phyloP scores from a whole-genome alignment of 2,797 vertebrate genomes.

The Streptopelia turtur region DNA sequence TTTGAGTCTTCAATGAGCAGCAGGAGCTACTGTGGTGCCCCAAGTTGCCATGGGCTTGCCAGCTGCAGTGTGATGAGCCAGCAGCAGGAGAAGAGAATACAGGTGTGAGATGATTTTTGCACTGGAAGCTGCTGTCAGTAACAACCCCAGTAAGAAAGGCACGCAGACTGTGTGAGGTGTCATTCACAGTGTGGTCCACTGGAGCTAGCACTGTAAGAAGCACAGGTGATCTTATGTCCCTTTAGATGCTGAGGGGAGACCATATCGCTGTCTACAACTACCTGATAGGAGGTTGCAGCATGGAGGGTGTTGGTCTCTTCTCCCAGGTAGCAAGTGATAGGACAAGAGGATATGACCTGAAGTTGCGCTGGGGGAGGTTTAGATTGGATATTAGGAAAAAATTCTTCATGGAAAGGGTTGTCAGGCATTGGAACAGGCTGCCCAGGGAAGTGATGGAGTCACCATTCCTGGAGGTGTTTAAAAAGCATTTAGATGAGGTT shows the following conservation, averaged over 20 bases:
- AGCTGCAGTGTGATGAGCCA: background rate
- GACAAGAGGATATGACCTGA: too few species aligned
- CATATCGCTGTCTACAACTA: too few species aligned
- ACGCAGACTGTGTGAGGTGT: fast-evolving
- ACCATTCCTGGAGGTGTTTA: background rate
- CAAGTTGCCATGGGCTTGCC: background rate
- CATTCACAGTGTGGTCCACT: background rate
- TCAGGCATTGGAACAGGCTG: background rate
- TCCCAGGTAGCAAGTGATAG: too few species aligned
- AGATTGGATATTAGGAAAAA: too few species aligned
- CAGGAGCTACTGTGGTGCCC: background rate
- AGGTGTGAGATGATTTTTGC: background rate
- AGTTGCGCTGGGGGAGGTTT: too few species aligned
- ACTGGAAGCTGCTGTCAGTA: background rate
- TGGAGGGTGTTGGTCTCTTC: too few species aligned
- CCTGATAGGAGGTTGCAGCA: too few species aligned
- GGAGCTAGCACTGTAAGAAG: background rate
- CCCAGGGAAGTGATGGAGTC: background rate
- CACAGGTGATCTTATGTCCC: background rate
- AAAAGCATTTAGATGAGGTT: too few species aligned
- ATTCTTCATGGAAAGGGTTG: background rate
- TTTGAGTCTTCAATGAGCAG: background rate
- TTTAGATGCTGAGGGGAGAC: background rate
- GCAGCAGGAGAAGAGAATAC: background rate
- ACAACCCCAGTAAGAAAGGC: background rate